Evolutionary conservation across 2,888 invertebrate genomes (phyloP), one percentile per base, ranked within the genome.

Genomic region (Cephus pulcher): DNA sequence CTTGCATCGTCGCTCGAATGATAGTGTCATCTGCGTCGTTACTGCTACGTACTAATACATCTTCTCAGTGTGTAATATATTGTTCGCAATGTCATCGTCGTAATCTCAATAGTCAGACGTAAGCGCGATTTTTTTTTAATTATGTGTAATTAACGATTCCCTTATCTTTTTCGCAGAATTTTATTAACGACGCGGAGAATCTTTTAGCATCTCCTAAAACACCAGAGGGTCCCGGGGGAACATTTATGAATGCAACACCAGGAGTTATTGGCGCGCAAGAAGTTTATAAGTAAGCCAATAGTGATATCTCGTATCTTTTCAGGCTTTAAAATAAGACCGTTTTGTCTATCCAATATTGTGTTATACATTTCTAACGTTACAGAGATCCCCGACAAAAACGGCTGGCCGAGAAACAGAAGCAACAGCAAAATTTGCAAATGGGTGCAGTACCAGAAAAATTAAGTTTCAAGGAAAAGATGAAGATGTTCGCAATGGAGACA

Each of bases 401-500:
- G n/a, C 93, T 98, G 84, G 97, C 97, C 3, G 97, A 97, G 91
- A 95, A 95, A 88, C 95, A 95, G 86, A 91, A 91, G 56, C 93
- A 92, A 11, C 94, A 94, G 82, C 94, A 95, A 84, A 94, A 94
- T 85, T 94, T 93, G 80, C 93, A 93, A 85, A 92, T 93, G 83
- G 94, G 96, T 78, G 94, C 95, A 78, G 94, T 97, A 82, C 97
- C 97, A 3, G 98, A 99, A 91, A 97, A 98, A 88, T 94, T 99
- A 81, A 97, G 97, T 79, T 99, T 99, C 93, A 96, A 98, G 91
- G 99, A 99, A 92, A 99, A 99, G 93, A 99, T 99, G 98, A 98
- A 98, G 93, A 98, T 99, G 97, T 99, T 99, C 93, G 99, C 99
- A 73, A 95, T 97, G 93, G 98, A 99, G 93, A 96, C 98, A 23